These are phyloP conservation scores for Malacosoma neustria DNA, from an alignment of 2,888 invertebrate genomes.

Conservation along the genomic window DNA sequence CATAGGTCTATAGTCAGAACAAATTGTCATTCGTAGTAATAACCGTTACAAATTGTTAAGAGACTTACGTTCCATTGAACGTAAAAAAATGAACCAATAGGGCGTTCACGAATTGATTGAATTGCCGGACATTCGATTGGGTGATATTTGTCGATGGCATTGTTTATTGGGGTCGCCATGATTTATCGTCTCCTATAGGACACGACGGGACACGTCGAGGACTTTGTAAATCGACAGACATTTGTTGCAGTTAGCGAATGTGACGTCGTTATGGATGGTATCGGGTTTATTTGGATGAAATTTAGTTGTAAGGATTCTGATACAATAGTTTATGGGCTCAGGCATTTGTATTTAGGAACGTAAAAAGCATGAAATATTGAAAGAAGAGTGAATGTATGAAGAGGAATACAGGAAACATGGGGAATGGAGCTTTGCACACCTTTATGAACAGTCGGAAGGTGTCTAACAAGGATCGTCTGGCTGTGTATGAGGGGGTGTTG, in stretches of 20 bases:
- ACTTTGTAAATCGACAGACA: background rate
- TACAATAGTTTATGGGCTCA: no score
- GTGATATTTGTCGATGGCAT: constrained; percentile 1
- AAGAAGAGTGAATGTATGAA: background rate
- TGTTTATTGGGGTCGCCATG: constrained; percentile 2
- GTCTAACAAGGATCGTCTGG: no score
- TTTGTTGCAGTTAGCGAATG: background rate
- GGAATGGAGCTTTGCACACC: background rate
- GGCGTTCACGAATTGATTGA: background rate
- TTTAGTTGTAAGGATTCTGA: no score
- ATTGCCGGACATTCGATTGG: constrained; percentile 1
- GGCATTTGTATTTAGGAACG: no score
- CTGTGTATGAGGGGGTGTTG: no score
- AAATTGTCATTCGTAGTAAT: no score
- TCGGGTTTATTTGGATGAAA: constrained; percentile 1
- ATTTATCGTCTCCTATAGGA: constrained; percentile 1
- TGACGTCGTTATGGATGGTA: background rate
- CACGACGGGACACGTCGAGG: background rate
- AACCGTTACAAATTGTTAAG: background rate
- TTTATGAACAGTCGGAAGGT: background rate
- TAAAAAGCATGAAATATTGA: background rate
- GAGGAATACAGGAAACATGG: background rate
- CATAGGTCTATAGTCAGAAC: no score
- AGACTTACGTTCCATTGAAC: background rate
- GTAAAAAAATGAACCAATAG: background rate